Conservation (phyloP, 2,888 invertebrate genomes). For the Chloromyia formosa region DNA sequence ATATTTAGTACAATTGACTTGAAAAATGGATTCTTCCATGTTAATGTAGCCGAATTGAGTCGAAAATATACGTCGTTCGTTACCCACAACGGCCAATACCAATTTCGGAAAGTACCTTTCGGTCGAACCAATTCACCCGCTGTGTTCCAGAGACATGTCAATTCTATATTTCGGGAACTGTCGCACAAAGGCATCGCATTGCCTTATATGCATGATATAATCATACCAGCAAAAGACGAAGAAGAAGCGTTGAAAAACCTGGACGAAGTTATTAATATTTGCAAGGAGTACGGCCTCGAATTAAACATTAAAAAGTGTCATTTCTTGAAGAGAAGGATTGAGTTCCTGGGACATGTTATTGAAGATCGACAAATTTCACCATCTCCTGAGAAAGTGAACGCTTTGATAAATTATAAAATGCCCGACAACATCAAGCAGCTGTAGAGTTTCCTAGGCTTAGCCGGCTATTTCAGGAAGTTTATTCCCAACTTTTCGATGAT, state of each 20-base stretch:
- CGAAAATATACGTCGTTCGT: too few relatives aligned
- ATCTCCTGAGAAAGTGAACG: conserved; percentile 49
- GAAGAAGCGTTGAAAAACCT: conserved; percentile 42
- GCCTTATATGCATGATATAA: conserved; percentile 52
- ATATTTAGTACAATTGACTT: too few relatives aligned
- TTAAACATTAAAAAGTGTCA: conserved; percentile 51
- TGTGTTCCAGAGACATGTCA: conserved; percentile 51
- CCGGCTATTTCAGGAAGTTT: conserved; percentile 53
- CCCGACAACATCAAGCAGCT: conserved; percentile 52
- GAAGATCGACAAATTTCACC: conserved; percentile 49
- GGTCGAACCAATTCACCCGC: conserved; percentile 55
- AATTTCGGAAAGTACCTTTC: conserved; percentile 56
- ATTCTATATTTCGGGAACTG: conserved; percentile 47
- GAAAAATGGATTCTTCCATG: conserved; percentile 51
- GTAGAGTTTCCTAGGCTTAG: conserved; percentile 53
- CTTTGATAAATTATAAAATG: conserved; percentile 50
- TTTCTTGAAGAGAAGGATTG: conserved; percentile 51
- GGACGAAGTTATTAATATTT: conserved; percentile 28
- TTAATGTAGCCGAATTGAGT: conserved; percentile 35
- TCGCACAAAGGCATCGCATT: conserved; percentile 40
- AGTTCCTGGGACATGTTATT: conserved; percentile 53
- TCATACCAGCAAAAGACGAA: conserved; percentile 47
- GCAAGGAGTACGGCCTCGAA: conserved; percentile 44
- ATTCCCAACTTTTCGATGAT: conserved; percentile 49
- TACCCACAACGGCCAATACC: conserved; percentile 46